Base-by-base conservation (phyloP, 2,797 vertebrate genomes). In the Scarus forsteni region DNA sequence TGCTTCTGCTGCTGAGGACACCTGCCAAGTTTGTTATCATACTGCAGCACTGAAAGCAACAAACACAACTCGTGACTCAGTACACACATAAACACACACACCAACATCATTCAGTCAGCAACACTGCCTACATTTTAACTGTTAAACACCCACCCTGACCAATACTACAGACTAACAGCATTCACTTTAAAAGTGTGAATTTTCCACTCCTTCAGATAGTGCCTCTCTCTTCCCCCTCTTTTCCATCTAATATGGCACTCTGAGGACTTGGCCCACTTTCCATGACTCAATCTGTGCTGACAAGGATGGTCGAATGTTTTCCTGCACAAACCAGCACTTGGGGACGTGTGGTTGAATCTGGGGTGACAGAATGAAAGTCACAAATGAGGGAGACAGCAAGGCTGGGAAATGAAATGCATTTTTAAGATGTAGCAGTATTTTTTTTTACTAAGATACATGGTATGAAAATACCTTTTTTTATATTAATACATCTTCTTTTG, bases 21-120 rank as follows among this genome's bases (percentile, higher is more conserved):
- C 78, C 72, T 73, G 83, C 84, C 80, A 79, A 75, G 38, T 39
- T 39, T 70, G 54, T 58, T 63, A 69, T 79, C 83, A 73, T 6
- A 72, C 75, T 77, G 66, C 63, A 86, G 78, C 67, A 79, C 38
- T 34, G 67, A 78, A 36, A 71, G 18, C 61, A 50, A 72, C 57
- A 75, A 42, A 60, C 72, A 74, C 39, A 39, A 45, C 50, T 65
- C 5, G 14, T 79, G 74, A 79, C 66, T 78, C 60, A 70, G 65
- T 51, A 68, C 1, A 59, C 15, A 68, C 34, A 75, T 44, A 70
- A 15, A 58, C 10, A 63, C 43, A 46, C 43, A 68, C 42, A 54
- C 34, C 6, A 42, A 62, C 15, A 66, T 9, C 35, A 69, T 5
- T 46, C 18, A 54, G 34, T 16, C 44, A 46, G 15, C 16, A 54